Base-by-base conservation (phyloP, 2,113 vertebrate species). In the Spea multiplicata region DNA sequence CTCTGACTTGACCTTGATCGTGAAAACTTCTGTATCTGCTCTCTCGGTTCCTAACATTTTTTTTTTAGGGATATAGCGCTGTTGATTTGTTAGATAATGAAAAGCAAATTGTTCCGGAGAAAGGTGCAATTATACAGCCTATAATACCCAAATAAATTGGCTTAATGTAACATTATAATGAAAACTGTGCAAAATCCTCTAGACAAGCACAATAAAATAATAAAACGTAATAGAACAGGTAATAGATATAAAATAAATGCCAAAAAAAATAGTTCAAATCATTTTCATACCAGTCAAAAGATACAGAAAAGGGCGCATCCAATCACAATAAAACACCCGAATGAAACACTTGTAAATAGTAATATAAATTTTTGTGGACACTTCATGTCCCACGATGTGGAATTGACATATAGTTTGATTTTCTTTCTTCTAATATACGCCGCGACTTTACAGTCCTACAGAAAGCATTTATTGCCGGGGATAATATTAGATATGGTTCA, bases 281-380 rank as follows among this genome's bases (percentile, higher is more conserved):
- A 93, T 93, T 93, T 94, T 92, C 90, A 91, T 92, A 91, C 92
- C 90, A 92, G 90, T 93, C 89, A 91, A 91, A 92, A 92, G 91
- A 92, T 91, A 92, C 89, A 86, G 89, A 90, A 91, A 90, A 93
- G 92, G 93, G 91, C 87, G 89, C 91, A 93, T 93, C 89, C 92
- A 94, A 95, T 95, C 94, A 95, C 94, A 94, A 93, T 95, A 95
- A 95, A 95, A 94, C 90, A 93, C 90, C 86, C 91, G 91, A 92
- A 91, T 91, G 93, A 93, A 94, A 93, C 91, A 90, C 90, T 92
- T 91, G 89, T 92, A 92, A 93, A 93, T 94, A 92, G 91, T 93
- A 91, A 92, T 92, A 93, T 93, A 94, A 94, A 93, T 94, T 94
- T 93, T 92, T 91, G 92, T 90, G 91, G 92, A 93, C 91, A 92